These are phyloP conservation scores for Orchesellides sinensis DNA, from an alignment of 2,888 invertebrate genomes.

Conservation along the genomic window DNA sequence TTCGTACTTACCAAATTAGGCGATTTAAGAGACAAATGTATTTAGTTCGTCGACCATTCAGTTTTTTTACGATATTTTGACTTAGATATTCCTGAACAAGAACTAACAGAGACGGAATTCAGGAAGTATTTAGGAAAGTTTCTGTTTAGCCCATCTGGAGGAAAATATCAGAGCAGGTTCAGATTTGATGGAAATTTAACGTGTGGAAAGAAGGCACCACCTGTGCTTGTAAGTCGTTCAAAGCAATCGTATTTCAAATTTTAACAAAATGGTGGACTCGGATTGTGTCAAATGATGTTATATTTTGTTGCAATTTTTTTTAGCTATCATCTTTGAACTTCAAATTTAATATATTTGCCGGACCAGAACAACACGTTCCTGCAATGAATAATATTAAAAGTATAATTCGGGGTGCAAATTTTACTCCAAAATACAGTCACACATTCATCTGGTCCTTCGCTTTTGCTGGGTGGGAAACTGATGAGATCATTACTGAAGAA, in stretches of 20 bases:
- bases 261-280: too few species aligned
- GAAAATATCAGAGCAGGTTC: conserved; percentile 84
- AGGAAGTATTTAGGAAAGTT: conserved; percentile 83
- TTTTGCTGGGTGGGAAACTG: conserved; percentile 87
- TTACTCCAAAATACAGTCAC: conserved; percentile 82
- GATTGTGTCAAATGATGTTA: conserved; percentile 17
- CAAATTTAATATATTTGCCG: conserved; percentile 79
- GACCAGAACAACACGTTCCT: conserved; percentile 84
- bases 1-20: too few species aligned
- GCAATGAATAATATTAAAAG: conserved; percentile 84
- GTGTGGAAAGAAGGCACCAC: conserved; percentile 82
- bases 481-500: conserved; percentile 86
- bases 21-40: too few species aligned
- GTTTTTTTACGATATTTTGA: neutral
- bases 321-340: conserved; percentile 82
- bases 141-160: conserved; percentile 83
- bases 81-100: conserved; percentile 51
- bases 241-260: too few species aligned
- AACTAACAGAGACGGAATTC: conserved; percentile 80
- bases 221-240: conserved; percentile 80
- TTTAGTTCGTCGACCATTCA: too few species aligned
- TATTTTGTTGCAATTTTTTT: conserved; percentile 71
- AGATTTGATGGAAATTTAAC: conserved; percentile 81
- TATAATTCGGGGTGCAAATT: conserved; percentile 80
- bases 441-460: conserved; percentile 85